phyloP scores from a whole-genome alignment of 2,797 vertebrate genomes.

The Pangasius larnaudii region DNA sequence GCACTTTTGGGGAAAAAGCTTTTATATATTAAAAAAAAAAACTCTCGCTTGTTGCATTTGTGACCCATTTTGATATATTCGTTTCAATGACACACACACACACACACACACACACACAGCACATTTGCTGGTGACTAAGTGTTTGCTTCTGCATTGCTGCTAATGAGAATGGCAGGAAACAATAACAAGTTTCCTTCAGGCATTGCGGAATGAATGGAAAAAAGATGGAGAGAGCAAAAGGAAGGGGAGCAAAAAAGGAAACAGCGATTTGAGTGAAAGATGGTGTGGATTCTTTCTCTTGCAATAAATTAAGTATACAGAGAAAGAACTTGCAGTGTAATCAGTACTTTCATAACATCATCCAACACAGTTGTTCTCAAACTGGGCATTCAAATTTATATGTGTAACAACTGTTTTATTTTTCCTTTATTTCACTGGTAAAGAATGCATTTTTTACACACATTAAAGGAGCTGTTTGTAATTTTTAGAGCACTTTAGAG shows the following conservation, averaged over 20 bases:
- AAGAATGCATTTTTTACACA: background rate
- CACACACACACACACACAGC: background rate
- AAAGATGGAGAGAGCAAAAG: background rate
- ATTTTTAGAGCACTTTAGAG: background rate
- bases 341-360: background rate
- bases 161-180: slow-evolving; percentile 46
- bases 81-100: background rate
- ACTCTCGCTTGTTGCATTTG: background rate
- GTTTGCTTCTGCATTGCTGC: slow-evolving; percentile 32
- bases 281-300: background rate
- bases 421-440: background rate
- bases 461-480: background rate
- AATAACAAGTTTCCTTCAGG: slow-evolving; percentile 32
- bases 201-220: slow-evolving; percentile 8
- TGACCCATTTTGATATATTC: slow-evolving; percentile 33
- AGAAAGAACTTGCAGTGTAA: background rate
- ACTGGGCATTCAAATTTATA: background rate
- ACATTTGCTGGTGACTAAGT: slow-evolving; percentile 28
- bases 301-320: background rate
- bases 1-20: background rate
- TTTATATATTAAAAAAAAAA: background rate
- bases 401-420: background rate
- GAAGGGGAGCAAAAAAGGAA: background rate
- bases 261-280: background rate
- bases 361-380: background rate